Conservation (phyloP, 2,797 vertebrate species). For the Helicolenus hilgendorfi region DNA sequence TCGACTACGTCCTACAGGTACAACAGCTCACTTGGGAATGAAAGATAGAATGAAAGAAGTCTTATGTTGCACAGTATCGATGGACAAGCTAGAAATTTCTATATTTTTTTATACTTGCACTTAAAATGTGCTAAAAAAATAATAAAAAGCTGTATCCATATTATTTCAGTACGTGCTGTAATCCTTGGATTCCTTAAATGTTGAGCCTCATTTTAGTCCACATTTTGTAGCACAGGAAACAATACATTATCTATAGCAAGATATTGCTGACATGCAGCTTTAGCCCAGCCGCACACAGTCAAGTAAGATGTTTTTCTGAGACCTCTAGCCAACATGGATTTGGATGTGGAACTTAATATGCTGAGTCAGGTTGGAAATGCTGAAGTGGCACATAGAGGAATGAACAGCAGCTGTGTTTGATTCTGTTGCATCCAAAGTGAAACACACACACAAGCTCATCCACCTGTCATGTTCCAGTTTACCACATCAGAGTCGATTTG, state of each 20-base stretch:
- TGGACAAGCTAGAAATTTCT: neutral
- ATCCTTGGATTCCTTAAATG: neutral
- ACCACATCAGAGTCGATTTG: neutral
- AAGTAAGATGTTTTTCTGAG: neutral
- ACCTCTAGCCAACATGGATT: neutral
- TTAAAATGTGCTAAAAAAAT: neutral
- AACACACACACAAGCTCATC: neutral
- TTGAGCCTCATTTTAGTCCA: neutral
- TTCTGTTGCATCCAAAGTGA: neutral
- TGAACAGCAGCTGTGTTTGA: conserved; percentile 39
- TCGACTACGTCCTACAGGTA: conserved; percentile 98
- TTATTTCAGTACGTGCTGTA: neutral
- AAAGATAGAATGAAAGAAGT: no score
- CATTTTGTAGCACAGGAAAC: neutral
- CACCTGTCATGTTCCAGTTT: neutral
- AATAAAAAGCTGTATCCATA: neutral
- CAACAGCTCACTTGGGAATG: neutral
- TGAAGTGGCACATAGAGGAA: conserved; percentile 28
- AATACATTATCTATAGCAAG: neutral
- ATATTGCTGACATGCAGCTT: conserved; percentile 21
- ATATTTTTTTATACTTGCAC: neutral
- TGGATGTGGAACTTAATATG: conserved; percentile 9
- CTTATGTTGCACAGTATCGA: neutral
- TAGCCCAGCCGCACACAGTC: neutral
- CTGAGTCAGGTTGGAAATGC: conserved; percentile 44